A percentile compares a stretch with the other conserved stretches of the same genome.
phyloP scores from a whole-genome alignment of 1,140 invertebrate genomes.

The Plutomurus gul region DNA sequence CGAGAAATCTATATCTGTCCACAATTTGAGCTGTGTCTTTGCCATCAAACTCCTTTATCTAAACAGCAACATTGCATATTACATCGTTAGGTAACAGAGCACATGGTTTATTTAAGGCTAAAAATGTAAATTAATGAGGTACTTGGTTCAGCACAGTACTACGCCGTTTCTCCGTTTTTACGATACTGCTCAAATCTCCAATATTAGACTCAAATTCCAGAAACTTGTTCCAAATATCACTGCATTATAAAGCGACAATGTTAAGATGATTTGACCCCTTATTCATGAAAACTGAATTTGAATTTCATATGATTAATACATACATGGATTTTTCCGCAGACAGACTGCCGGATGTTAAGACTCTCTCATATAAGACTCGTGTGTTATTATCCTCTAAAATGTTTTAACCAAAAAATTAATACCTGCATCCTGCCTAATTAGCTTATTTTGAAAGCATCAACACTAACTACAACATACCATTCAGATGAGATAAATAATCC shows the following conservation, averaged over 20 bases:
- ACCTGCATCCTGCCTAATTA: background rate
- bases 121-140: too few relatives aligned
- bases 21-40: conserved; percentile 95
- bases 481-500: conserved; percentile 96
- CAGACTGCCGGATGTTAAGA: conserved; percentile 90
- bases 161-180: conserved; percentile 94
- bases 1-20: conserved; percentile 92
- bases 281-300: conserved; percentile 25
- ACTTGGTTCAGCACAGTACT: conserved; percentile 90
- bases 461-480: conserved; percentile 68
- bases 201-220: conserved; percentile 98
- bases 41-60: conserved; percentile 95
- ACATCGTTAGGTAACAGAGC: background rate
- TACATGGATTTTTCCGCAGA: conserved; percentile 90
- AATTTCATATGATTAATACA: conserved; percentile 56
- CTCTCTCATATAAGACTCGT: conserved; percentile 93
- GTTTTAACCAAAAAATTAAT: conserved; percentile 35
- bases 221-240: conserved; percentile 98
- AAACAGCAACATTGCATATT: conserved; percentile 52
- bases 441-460: background rate
- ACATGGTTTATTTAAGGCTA: background rate
- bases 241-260: conserved; percentile 58
- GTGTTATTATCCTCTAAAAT: conserved; percentile 97
- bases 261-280: too few relatives aligned
- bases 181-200: conserved; percentile 94